Evolutionary conservation across 2,797 vertebrate genomes (phyloP).

Genomic region (Hyperoplus immaculatus): DNA sequence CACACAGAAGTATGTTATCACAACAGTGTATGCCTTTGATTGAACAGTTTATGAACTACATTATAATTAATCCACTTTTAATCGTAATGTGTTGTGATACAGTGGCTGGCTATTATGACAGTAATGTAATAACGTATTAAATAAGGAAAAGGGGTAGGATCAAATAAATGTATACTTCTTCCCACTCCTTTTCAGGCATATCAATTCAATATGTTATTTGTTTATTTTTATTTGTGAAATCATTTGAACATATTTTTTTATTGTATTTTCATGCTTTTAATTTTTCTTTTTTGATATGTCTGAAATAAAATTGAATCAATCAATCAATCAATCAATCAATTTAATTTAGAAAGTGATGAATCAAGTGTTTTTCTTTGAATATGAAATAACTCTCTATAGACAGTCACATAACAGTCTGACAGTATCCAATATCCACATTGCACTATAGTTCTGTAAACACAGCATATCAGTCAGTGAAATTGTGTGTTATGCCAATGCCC

Average conservation of each 20-base stretch:
- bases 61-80: constrained; percentile 38
- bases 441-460: neutral
- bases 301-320: too few relatives aligned
- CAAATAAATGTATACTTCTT: too few relatives aligned
- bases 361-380: constrained; percentile 15
- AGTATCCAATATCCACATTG: neutral
- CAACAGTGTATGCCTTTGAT: neutral
- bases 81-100: constrained; percentile 32
- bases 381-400: constrained; percentile 5
- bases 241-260: too few relatives aligned
- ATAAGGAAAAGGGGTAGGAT: too few relatives aligned
- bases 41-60: constrained; percentile 29
- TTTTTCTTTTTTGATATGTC: too few relatives aligned
- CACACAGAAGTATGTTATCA: neutral
- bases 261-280: too few relatives aligned
- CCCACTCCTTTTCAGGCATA: too few relatives aligned
- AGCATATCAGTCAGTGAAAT: neutral
- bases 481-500: neutral
- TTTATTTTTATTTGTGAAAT: too few relatives aligned
- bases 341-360: neutral
- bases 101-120: constrained; percentile 13
- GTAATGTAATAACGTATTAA: constrained; percentile 36
- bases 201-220: too few relatives aligned
- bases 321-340: too few relatives aligned
- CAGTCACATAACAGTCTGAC: constrained; percentile 8